Base-by-base conservation (phyloP, 30 jellyfish, hydroid and myxozoan species). In the Turritopsis rubra region DNA sequence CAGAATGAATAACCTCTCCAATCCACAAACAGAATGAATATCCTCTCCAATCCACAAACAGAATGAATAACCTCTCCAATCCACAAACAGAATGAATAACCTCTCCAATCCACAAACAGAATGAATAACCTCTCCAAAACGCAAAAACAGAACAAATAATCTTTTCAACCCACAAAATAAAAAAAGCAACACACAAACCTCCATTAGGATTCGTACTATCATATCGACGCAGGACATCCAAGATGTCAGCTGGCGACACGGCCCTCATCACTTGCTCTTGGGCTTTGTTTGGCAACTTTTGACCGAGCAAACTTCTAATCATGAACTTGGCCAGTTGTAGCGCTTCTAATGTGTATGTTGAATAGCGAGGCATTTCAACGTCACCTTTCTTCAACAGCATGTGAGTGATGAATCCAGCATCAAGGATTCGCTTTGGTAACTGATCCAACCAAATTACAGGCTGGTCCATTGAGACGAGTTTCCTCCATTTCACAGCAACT, bases 361-460 rank as follows among this genome's bases (percentile, higher is more conserved):
- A 82, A 28, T 82, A 82, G 72, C 88, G 53, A 17, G 88, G 88
- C 85, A 82, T 82, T 29, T 82, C 88, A 17, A 82, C 88, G 75
- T 82, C 23, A 22, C 88, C 88, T 82, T 82, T 82, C 71, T 83
- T 94, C 52, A 94, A 75, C 29, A 89, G 82, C 85, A 94, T 86
- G 17, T 89, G 97, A 21, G 90, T 94, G n/a, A 92, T 52, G 71
- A 94, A 81, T 20, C 99, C 99, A 60, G 89, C 84, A 21, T 89
- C 96, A 1, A 89, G 80, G 28, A 88, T 89, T 65, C 89, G 91
- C 75, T 89, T 89, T 18, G 99, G 99, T 52, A 94, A 84, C 68
- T 81, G 72, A 88, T 89, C 96, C 21, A 94, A 82, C 99, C 99
- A 94, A 0, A 94, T 81, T n/a, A 88, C 97, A 21, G 99, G 99